Base-by-base conservation (phyloP, 64 coral and sea anemone genomes). In the Dendronephthya gigantea region DNA sequence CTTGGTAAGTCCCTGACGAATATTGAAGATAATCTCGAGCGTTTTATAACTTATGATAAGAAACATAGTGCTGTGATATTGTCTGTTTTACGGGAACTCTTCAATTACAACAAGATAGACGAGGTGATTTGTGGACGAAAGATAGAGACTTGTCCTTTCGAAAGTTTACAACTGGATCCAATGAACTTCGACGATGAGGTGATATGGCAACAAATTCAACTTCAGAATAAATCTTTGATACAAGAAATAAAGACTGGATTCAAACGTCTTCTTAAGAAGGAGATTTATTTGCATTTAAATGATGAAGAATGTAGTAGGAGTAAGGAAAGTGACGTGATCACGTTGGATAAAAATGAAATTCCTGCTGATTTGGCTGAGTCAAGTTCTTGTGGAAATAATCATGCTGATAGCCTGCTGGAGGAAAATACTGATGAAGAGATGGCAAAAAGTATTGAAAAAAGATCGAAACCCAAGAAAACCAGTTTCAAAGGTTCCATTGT, bases 191-290 rank as follows among this genome's bases (percentile, higher is more conserved):
- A 79, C 12, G 15, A 37, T 79, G 72, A 79, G 36, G 15, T 36
- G 36, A 37, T 79, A 1, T 79, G 72, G 72, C 72, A 79, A 19
- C 72, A 79, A 79, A 79, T 79, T 36, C 72, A 79, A 19, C 72
- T 79, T 1, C 72, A 79, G 9, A 79, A 79, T 22, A 33, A 79
- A 39, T 15, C 72, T 13, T 39, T 15, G n/a, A 17, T 79, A 37
- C 32, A 0, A 79, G 13, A 79, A 10, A 9, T 79, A 28, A 8
- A 33, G 15, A 34, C 2, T 28, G 36, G 30, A 7, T 4, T 79
- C 14, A 34, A 79, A 79, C 0, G 10, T 79, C 10, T 34, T 33
- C 30, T 39, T 16, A 79, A 79, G 36, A 39, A 79, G 8, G 36
- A 30, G 17, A 39, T 14, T 19, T 34, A 29, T 35, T 9, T 79